These are phyloP conservation scores for Microctenopoma stevenorrisi DNA, from an alignment of 2,797 vertebrate species.

Conservation along the genomic window DNA sequence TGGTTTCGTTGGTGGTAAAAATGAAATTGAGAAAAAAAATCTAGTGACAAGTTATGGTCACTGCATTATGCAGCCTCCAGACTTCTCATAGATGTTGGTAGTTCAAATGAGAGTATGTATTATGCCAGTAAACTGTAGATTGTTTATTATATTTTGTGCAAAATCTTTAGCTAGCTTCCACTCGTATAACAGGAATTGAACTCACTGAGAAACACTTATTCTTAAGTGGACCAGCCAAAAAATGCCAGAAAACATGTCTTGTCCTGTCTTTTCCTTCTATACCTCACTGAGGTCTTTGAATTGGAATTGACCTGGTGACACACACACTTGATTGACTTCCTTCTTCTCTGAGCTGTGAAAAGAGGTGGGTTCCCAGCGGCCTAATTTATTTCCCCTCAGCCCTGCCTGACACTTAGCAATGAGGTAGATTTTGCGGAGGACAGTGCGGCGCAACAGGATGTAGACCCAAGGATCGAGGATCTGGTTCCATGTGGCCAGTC, in stretches of 20 bases:
- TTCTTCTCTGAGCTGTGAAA: constrained; percentile 86
- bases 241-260: neutral
- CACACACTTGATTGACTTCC: constrained; percentile 78
- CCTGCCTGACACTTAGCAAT: constrained; percentile 79
- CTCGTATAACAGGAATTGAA: constrained; percentile 27
- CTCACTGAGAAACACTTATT: constrained; percentile 10
- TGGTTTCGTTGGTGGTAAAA: constrained; percentile 5
- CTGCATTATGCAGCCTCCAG: neutral
- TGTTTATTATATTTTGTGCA: constrained; percentile 57
- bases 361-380: constrained; percentile 86
- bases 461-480: constrained; percentile 95
- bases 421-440: constrained; percentile 87
- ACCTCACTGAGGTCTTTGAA: neutral
- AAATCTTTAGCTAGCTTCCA: constrained; percentile 60
- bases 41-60: neutral
- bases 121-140: constrained; percentile 39
- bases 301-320: constrained; percentile 20
- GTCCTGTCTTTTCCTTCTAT: neutral
- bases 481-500: constrained; percentile 92
- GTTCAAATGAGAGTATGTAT: constrained; percentile 11
- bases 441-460: constrained; percentile 89
- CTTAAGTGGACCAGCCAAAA: constrained; percentile 20
- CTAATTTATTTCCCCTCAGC: constrained; percentile 72
- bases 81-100: neutral
- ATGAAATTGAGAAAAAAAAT: constrained; percentile 13